Evolutionary conservation across 2,888 invertebrate genomes (phyloP), one percentile per base, ranked within the genome.

Genomic region (Drosophila ustulata): DNA sequence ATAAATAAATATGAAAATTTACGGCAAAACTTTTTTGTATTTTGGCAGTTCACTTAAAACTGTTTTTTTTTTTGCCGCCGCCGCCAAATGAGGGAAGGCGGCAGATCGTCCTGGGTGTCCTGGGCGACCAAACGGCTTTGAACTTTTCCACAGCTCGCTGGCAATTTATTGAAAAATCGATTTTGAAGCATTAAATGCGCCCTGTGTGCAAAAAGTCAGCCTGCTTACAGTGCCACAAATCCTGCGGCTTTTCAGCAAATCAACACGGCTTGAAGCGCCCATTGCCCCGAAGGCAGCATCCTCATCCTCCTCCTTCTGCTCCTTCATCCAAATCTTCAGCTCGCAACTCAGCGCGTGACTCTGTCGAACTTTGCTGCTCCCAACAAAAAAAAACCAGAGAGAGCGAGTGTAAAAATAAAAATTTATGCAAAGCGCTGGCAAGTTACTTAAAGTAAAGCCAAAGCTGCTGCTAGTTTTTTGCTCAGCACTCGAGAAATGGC

Each of bases 1-100:
- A 86, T 86, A 86, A 86, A 86, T 86, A 86, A 86, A 89, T 86
- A 86, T 86, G 88, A 89, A 86, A 89, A 89, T 86, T 86, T 86
- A 87, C 89, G 89, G 84, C 71, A 73, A 66, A 86, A 86, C 58
- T 85, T 86, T 62, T 70, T 76, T 74, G 74, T 72, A 71, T 81
- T 84, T 72, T 81, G 78, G 78, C 81, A 78, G 81, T 80, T 79
- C 71, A 80, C 79, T 79, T 79, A 79, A 79, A 79, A 78, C 71
- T 71, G 78, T 69, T 77, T 66, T 64, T 45, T 32, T 32, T 32
- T 37, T 34, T 11, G 37, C 4, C 11, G 30, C 9, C n/a, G 37
- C 4, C 11, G 30, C 9, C n/a, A 37, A 7, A 13, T 8, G 23
- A 46, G 23, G 18, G n/a, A 11, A 11, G 11, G 7, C 52, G 47